phyloP scores from a whole-genome alignment of 2,797 vertebrate species.

The Bovichtus diacanthus region DNA sequence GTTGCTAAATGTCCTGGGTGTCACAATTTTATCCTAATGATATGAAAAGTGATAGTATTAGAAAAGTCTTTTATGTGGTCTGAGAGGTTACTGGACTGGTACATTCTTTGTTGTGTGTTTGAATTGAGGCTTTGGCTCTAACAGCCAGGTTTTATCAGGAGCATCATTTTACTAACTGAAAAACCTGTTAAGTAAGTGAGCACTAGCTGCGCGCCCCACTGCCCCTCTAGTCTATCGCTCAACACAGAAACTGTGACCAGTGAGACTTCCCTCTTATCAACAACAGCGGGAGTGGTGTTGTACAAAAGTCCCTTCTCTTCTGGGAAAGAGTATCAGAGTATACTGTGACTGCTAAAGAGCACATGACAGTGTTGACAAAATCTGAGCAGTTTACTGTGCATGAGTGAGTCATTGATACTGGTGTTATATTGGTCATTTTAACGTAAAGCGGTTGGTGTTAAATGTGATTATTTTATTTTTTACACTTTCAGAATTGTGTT shows the following conservation, averaged over 20 bases:
- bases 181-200: not conserved
- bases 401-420: no score
- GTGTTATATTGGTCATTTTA: not conserved
- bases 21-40: not conserved
- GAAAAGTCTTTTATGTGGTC: not conserved
- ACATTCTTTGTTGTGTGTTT: not conserved
- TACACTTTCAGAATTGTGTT: not conserved
- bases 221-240: not conserved
- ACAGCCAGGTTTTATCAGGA: conserved; percentile 5
- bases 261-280: not conserved
- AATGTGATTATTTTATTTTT: not conserved
- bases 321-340: not conserved
- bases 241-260: not conserved
- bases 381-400: not conserved
- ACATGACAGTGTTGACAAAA: not conserved
- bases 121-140: not conserved
- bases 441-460: not conserved
- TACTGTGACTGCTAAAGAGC: not conserved
- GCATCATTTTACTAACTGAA: not conserved
- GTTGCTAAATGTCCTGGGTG: not conserved
- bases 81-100: not conserved
- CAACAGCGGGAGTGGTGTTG: not conserved
- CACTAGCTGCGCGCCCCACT: not conserved
- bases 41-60: not conserved
- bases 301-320: not conserved